phyloP scores from a whole-genome alignment of 2,888 invertebrate genomes.

The Eristalis pertinax region DNA sequence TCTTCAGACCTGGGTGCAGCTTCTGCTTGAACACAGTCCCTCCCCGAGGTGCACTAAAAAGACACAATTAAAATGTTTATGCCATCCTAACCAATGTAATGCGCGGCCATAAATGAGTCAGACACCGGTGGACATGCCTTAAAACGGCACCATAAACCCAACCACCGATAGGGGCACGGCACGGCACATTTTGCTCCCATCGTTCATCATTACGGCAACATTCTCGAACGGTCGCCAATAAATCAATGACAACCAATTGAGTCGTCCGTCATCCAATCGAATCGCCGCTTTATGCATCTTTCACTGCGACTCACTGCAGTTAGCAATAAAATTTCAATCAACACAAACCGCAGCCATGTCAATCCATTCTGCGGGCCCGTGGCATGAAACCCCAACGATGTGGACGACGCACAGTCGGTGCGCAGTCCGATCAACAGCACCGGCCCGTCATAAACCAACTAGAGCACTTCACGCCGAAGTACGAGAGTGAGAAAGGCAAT shows the following conservation, averaged over 20 bases:
- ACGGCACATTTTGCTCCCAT: neutral
- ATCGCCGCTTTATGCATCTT: neutral
- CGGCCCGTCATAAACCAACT: slow-evolving; percentile 27
- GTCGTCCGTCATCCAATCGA: neutral
- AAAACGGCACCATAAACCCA: neutral
- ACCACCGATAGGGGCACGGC: neutral
- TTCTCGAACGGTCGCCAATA: neutral
- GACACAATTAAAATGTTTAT: neutral
- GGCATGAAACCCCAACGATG: neutral
- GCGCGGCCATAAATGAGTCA: neutral
- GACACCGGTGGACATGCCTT: neutral
- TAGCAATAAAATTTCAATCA: slow-evolving; percentile 8
- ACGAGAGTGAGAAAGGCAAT: slow-evolving; percentile 15
- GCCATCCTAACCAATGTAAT: neutral
- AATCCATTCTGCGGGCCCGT: too few species aligned
- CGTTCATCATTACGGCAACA: neutral
- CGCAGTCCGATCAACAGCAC: neutral
- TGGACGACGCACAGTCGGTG: too few species aligned
- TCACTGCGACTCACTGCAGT: neutral
- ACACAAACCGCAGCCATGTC: neutral
- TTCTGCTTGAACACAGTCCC: neutral
- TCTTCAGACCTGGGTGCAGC: neutral
- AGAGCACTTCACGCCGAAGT: slow-evolving; percentile 34
- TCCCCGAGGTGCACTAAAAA: neutral
- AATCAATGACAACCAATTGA: slow-evolving; percentile 7